phyloP scores from a whole-genome alignment of 1,140 invertebrate species.

The Matsumurasca onukii region DNA sequence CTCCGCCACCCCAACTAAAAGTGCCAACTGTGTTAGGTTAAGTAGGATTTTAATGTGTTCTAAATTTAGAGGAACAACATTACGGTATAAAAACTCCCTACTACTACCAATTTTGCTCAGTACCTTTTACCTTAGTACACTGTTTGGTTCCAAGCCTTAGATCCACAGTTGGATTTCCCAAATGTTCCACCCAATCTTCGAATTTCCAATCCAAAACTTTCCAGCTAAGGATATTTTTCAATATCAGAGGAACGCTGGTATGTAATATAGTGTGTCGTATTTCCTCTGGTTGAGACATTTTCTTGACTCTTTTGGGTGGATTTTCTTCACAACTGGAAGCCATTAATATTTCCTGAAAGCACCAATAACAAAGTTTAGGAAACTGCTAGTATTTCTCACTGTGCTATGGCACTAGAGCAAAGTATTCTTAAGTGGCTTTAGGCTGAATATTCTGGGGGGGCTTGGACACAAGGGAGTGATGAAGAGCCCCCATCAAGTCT shows the following conservation, averaged over 20 bases:
- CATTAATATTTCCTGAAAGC: too few relatives aligned
- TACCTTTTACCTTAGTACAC: conserved; percentile 4
- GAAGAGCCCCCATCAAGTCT: too few relatives aligned
- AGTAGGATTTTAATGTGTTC: not conserved
- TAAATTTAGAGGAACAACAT: too few relatives aligned
- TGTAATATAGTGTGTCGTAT: not conserved
- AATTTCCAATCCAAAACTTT: not conserved
- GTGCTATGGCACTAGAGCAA: too few relatives aligned
- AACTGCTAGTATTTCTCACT: too few relatives aligned
- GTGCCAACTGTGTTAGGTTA: not conserved
- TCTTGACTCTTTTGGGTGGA: not conserved
- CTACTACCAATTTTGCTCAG: too few relatives aligned
- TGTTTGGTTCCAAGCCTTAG: not conserved
- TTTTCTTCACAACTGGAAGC: too few relatives aligned
- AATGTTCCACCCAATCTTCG: not conserved
- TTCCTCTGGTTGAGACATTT: not conserved
- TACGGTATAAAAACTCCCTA: too few relatives aligned
- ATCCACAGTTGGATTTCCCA: not conserved
- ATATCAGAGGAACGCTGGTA: not conserved
- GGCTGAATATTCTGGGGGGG: too few relatives aligned
- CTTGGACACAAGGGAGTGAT: too few relatives aligned
- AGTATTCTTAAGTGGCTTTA: too few relatives aligned
- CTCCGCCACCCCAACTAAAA: not conserved
- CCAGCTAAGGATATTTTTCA: not conserved
- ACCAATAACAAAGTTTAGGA: too few relatives aligned